Base-by-base conservation (phyloP, 2,888 invertebrate genomes). In the Drosophila nigritarsus region DNA sequence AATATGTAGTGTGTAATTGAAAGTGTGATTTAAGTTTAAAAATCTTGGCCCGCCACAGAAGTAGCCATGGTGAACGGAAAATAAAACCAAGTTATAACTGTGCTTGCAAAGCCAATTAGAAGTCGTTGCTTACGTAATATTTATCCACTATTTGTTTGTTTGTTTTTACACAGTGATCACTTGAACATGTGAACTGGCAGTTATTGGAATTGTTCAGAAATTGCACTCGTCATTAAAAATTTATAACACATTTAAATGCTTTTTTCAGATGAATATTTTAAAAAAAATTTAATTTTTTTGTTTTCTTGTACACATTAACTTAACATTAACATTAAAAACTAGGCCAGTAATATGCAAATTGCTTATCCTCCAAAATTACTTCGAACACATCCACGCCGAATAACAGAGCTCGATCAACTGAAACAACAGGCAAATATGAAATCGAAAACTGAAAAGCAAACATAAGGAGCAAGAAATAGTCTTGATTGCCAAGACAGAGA, bases 371-470 rank as follows among this genome's bases (percentile, higher is more conserved):
- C 2, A 38, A 53, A 55, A n/a, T n/a, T 2, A 29, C 18, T 36
- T n/a, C 2, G 2, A 8, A 4, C 18, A 66, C 75, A 24, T 42
- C 65, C 60, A n/a, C 7, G n/a, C 13, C 40, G 63, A 65, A 69
- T 63, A 42, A 58, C n/a, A n/a, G 36, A 63, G 20, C 49, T 53
- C 53, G 48, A 63, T 54, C 40, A 54, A 80, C 70, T 80, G 9
- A 63, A 29, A 6, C 9, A 11, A 36, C 27, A 27, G 2, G 11
- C 3, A 9, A 54, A 24, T 13, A 49, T 24, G 4, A 6, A 40
- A 51, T 32, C 34, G 18, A 24, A 54, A 3, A 36, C 18, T 11
- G 6, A 4, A 20, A 51, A 32, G 20, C 11, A 54, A 54, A 24
- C 11, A 0, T 15, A 29, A 15, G 30, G 11, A 56, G 13, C 7